These are phyloP conservation scores for Eretmocerus hayati DNA, from an alignment of 2,888 invertebrate species.

Conservation along the genomic window DNA sequence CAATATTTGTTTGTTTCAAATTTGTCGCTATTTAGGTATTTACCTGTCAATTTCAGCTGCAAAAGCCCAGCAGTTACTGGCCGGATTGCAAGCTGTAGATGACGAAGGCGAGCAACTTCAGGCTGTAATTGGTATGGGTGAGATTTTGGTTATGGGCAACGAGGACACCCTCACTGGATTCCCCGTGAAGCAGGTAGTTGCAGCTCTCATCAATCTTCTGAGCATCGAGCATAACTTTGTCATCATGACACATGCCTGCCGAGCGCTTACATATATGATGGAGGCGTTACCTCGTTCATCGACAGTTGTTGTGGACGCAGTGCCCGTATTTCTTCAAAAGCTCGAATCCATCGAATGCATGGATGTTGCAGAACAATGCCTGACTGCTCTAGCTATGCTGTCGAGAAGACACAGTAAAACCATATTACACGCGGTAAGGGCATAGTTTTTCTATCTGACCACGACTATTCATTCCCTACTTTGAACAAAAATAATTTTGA, in stretches of 20 bases:
- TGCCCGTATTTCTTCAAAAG: slow-evolving; percentile 95
- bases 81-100: slow-evolving; percentile 85
- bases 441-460: too few relatives aligned
- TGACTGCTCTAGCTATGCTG: slow-evolving; percentile 95
- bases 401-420: slow-evolving; percentile 94
- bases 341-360: slow-evolving; percentile 97
- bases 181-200: slow-evolving; percentile 95
- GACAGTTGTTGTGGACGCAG: slow-evolving; percentile 91
- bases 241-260: slow-evolving; percentile 98
- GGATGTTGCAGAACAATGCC: slow-evolving; percentile 98
- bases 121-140: slow-evolving; percentile 97
- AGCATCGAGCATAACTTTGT: slow-evolving; percentile 99
- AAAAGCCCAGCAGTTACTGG: slow-evolving; percentile 88
- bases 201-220: slow-evolving; percentile 84
- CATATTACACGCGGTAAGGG: slow-evolving; percentile 77
- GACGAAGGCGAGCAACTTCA: slow-evolving; percentile 95
- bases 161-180: slow-evolving; percentile 98
- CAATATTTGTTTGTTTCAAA: slow-evolving; percentile 13
- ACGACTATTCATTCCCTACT: too few relatives aligned
- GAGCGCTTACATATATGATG: slow-evolving; percentile 98
- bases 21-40: slow-evolving; percentile 18
- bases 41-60: slow-evolving; percentile 53
- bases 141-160: slow-evolving; percentile 97
- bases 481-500: background rate
- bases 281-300: slow-evolving; percentile 96